Percentiles rank a stretch among this genome's conserved stretches.
phyloP scores from a whole-genome alignment of 2,888 invertebrate species.

The Tenthredo distinguenda region DNA sequence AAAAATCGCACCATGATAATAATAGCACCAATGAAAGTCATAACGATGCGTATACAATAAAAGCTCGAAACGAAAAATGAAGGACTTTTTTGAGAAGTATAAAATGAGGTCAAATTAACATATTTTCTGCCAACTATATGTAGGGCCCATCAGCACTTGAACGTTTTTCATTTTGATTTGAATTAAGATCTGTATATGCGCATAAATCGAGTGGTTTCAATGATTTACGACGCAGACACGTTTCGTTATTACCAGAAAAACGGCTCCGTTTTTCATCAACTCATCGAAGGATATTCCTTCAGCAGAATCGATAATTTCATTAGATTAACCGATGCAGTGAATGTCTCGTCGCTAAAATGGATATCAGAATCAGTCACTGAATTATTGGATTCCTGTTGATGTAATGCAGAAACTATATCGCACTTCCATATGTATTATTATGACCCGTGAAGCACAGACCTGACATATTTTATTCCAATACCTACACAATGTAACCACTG shows the following conservation, averaged over 20 bases:
- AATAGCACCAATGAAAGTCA: neutral
- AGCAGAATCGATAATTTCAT: neutral
- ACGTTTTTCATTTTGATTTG: too few relatives aligned
- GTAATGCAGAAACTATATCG: neutral
- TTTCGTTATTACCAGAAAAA: too few relatives aligned
- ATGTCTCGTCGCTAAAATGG: neutral
- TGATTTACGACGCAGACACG: too few relatives aligned
- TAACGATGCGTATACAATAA: neutral
- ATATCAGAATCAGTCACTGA: neutral
- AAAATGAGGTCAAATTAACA: too few relatives aligned
- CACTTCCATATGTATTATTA: neutral
- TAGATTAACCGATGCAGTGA: neutral
- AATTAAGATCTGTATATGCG: too few relatives aligned
- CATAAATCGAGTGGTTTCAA: too few relatives aligned
- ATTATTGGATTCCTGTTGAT: neutral
- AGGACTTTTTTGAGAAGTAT: neutral
- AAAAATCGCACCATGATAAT: neutral
- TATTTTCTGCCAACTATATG: too few relatives aligned
- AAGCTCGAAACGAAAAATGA: neutral
- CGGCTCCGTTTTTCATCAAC: too few relatives aligned
- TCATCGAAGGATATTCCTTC: neutral
- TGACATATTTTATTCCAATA: neutral
- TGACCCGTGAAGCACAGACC: neutral
- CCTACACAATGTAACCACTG: neutral
- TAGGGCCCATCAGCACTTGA: too few relatives aligned